These are phyloP conservation scores for Coryphaenoides rupestris DNA, from an alignment of 2,113 vertebrate species.

Conservation along the genomic window DNA sequence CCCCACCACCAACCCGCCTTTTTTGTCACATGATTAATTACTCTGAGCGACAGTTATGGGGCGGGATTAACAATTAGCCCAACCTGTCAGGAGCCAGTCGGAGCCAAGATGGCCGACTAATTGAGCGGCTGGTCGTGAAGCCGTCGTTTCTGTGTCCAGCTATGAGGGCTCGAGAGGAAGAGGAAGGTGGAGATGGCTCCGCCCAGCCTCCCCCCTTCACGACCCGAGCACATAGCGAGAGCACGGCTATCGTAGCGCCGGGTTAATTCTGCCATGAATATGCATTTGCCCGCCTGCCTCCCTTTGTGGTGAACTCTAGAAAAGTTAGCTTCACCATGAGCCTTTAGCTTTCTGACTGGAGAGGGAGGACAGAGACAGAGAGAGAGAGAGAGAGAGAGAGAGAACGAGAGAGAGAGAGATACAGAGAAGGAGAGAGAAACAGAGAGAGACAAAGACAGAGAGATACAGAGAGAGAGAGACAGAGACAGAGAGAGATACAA, in stretches of 20 bases:
- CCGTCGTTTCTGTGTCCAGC: slow-evolving; percentile 88
- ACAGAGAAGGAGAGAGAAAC: no score
- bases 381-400: no score
- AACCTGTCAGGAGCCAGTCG: slow-evolving; percentile 90
- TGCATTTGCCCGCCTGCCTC: slow-evolving; percentile 58
- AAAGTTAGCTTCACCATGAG: slow-evolving; percentile 72
- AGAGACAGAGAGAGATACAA: no score
- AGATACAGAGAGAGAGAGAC: no score
- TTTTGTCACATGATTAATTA: slow-evolving; percentile 96
- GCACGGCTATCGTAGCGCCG: slow-evolving; percentile 54
- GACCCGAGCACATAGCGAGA: no score
- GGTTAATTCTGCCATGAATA: slow-evolving; percentile 72
- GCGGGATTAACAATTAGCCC: slow-evolving; percentile 91
- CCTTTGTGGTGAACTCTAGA: slow-evolving; percentile 62
- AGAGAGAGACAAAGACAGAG: no score
- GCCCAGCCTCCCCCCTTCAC: no score
- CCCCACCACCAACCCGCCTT: slow-evolving; percentile 35
- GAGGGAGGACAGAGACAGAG: no score
- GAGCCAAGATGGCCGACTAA: slow-evolving; percentile 89
- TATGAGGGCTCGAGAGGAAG: slow-evolving; percentile 61
- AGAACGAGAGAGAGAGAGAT: no score
- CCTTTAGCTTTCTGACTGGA: no score
- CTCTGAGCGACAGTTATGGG: slow-evolving; percentile 88
- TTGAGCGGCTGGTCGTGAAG: slow-evolving; percentile 88
- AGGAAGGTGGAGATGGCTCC: slow-evolving; percentile 51